phyloP scores from a whole-genome alignment of 2,113 vertebrate species.

The Origma solitaria region DNA sequence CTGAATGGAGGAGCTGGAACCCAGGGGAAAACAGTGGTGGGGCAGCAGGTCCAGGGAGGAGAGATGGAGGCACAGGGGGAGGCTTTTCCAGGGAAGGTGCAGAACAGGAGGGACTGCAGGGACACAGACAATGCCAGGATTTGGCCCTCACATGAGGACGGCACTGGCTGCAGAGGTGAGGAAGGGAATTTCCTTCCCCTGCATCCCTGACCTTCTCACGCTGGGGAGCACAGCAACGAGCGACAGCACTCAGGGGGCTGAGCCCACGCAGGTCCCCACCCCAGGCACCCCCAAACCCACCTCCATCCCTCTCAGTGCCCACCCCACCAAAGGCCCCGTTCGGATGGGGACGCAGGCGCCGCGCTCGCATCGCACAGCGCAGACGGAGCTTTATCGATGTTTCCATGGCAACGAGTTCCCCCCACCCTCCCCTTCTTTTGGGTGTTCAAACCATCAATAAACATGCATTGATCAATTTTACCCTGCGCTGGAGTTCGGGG shows the following conservation, averaged over 20 bases:
- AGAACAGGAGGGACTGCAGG: neutral
- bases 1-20: neutral
- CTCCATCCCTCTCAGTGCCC: neutral
- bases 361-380: neutral
- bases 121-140: accelerated
- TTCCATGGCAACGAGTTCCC: constrained; percentile 58
- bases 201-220: neutral
- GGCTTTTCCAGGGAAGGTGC: neutral
- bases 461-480: constrained; percentile 59
- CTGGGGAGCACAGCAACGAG: neutral
- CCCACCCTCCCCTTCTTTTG: neutral
- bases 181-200: neutral
- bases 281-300: neutral
- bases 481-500: constrained; percentile 33
- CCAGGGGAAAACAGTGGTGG: accelerated
- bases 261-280: neutral
- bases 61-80: accelerated
- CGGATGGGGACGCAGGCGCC: neutral
- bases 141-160: neutral
- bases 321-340: neutral
- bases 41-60: neutral
- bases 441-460: constrained; percentile 50
- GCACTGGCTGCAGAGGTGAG: accelerated
- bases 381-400: constrained; percentile 57
- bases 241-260: neutral